These are phyloP conservation scores for Platynereis dumerilii DNA, from an alignment of 2,888 invertebrate species.

Conservation along the genomic window DNA sequence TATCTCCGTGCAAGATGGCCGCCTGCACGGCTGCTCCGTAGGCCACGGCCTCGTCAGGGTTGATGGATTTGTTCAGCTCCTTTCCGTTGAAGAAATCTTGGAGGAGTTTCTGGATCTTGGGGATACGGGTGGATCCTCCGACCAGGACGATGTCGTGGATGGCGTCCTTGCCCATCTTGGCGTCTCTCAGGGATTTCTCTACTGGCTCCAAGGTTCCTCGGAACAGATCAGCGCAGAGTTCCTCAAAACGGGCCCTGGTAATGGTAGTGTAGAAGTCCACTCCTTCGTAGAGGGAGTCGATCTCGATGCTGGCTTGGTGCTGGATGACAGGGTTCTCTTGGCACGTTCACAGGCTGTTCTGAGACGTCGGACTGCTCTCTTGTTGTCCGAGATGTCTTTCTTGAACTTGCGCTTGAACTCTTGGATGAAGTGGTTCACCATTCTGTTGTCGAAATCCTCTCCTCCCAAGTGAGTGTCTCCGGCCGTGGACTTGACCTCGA, in stretches of 20 bases:
- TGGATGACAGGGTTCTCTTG: constrained; percentile 70
- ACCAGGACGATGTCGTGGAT: constrained; percentile 77
- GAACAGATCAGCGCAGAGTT: constrained; percentile 95
- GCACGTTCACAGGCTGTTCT: constrained; percentile 85
- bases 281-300: constrained; percentile 93
- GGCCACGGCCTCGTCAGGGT: constrained; percentile 61
- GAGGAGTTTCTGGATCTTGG: constrained; percentile 94
- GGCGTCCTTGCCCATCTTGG: constrained; percentile 79
- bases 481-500: constrained; percentile 94
- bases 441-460: constrained; percentile 65
- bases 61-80: constrained; percentile 64
- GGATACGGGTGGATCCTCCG: constrained; percentile 97
- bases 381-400: constrained; percentile 71
- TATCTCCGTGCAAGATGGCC: constrained; percentile 71
- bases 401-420: constrained; percentile 64
- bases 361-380: constrained; percentile 87
- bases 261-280: constrained; percentile 95
- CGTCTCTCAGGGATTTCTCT: constrained; percentile 93
- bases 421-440: constrained; percentile 62
- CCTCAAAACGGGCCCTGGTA: constrained; percentile 97
- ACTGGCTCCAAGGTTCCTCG: constrained; percentile 95
- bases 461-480: constrained; percentile 94
- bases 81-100: constrained; percentile 69
- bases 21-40: constrained; percentile 81
- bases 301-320: constrained; percentile 77